Base-by-base conservation (phyloP, 2,113 vertebrate species). In the Aphyosemion australe region DNA sequence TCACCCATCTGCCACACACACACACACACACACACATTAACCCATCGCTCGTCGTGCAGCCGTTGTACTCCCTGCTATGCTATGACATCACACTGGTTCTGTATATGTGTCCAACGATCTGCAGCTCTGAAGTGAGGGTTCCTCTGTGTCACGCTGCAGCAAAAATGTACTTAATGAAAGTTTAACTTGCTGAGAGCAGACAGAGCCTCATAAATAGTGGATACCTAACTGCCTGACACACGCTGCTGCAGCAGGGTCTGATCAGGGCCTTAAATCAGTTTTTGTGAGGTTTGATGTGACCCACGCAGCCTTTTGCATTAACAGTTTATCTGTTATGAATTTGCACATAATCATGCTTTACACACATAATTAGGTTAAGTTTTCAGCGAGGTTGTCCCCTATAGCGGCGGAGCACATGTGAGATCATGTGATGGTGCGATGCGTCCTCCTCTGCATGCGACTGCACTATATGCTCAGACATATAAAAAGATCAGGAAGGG, bases 401-500 rank as follows among this genome's bases (percentile, higher is more conserved):
- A 2, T 13, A 13, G 41, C 12, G 4, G 43, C 6, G 14, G 13
- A 15, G 1, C 42, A 50, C n/a, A n/a, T n/a, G 59, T 12, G n/a
- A 71, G 62, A 48, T 51, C 0, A 20, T 8, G 4, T 57, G 56
- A 59, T 12, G 1, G 13, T 58, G 47, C 58, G 31, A 12, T 1
- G 0, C 54, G 39, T n/a, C 20, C 18, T 26, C 42, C 12, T 31
- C 34, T 19, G 61, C 19, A 9, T 51, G 20, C 61, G 26, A 32
- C 69, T 54, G 64, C 19, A 50, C 16, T 52, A n/a, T 47, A 52
- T 26, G 8, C 19, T 26, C 26, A 39, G 26, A 61, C 55, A 21
- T 59, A 67, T 37, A 45, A 62, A 67, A 52, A 67, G 72, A 87
- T 76, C 20, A 67, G 64, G 11, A 69, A 15, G 72, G 68, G 78